Conservation (phyloP, 2,888 invertebrate genomes). For the Apocheima hispidaria region DNA sequence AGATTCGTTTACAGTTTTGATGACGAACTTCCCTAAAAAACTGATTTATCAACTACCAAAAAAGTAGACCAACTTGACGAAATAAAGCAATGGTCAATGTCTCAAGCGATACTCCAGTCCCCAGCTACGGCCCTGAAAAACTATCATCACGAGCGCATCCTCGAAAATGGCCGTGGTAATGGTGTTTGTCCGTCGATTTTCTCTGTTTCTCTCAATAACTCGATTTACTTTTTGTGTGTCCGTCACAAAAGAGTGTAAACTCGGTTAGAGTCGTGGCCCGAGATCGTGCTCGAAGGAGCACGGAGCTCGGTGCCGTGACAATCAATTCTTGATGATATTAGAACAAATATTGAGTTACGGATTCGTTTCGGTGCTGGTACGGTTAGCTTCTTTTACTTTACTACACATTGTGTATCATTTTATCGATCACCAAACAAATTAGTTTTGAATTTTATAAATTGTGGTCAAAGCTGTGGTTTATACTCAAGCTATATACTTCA, state of each 20-base stretch:
- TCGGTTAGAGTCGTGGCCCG: constrained; percentile 78
- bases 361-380: constrained; percentile 58
- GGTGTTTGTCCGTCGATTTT: constrained; percentile 84
- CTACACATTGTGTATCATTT: too few species aligned
- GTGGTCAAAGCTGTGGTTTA: too few species aligned
- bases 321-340: constrained; percentile 80
- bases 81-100: constrained; percentile 51
- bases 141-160: constrained; percentile 81
- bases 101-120: constrained; percentile 1
- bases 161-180: constrained; percentile 83
- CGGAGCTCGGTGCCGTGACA: constrained; percentile 61
- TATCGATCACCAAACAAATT: too few species aligned
- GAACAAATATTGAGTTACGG: constrained; percentile 81
- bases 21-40: too few species aligned
- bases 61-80: neutral
- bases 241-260: constrained; percentile 78
- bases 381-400: neutral
- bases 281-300: constrained; percentile 71
- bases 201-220: constrained; percentile 83
- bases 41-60: too few species aligned
- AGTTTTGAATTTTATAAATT: too few species aligned
- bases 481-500: too few species aligned
- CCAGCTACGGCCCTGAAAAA: constrained; percentile 67
- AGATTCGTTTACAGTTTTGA: too few species aligned
- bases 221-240: constrained; percentile 82